Evolutionary conservation across 2,113 vertebrate species (phyloP).

Genomic region (Oenanthe melanoleuca): DNA sequence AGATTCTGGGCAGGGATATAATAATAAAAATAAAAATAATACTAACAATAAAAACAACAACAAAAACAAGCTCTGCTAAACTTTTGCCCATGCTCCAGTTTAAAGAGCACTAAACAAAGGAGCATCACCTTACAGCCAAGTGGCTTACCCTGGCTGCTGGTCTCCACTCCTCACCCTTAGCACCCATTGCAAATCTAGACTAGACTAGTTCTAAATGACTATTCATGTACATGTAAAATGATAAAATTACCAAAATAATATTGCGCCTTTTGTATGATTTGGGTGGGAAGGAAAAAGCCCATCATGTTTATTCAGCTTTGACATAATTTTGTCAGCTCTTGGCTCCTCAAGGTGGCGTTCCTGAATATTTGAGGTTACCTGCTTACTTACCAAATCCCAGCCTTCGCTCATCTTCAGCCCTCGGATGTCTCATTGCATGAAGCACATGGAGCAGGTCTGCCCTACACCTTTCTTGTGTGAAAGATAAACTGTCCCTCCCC

Average conservation of each 20-base stretch:
- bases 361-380: not conserved
- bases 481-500: not conserved
- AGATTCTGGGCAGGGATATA: not conserved
- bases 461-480: not conserved
- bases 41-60: not conserved
- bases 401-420: not conserved
- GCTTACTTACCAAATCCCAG: not conserved
- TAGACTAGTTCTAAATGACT: not conserved
- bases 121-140: not conserved
- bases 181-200: not conserved
- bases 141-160: not conserved
- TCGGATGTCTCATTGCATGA: rapidly evolving
- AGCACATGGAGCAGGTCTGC: not conserved
- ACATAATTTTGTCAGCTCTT: not conserved
- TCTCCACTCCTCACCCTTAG: not conserved
- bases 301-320: not conserved
- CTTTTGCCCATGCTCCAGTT: not conserved
- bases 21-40: not conserved
- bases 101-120: not conserved
- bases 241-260: not conserved
- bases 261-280: not conserved
- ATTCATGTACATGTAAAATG: not conserved
- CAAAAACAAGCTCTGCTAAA: not conserved
- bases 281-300: not conserved
- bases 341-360: not conserved